Percentiles rank a stretch among this genome's conserved stretches.
phyloP scores from a whole-genome alignment of 2,888 invertebrate species.

The Glyphotaelius pellucidus region DNA sequence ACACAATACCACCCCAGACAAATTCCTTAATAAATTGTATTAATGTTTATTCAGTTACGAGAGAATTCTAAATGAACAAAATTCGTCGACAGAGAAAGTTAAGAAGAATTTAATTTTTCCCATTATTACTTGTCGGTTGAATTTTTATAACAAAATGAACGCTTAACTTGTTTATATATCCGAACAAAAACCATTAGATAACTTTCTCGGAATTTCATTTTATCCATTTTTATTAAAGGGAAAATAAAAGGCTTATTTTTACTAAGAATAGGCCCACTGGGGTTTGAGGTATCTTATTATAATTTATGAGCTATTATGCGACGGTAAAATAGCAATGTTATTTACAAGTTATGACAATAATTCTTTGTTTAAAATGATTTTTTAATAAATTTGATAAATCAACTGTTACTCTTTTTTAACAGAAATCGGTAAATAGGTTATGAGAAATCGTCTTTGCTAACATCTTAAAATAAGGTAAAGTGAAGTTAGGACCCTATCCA shows the following conservation, averaged over 20 bases:
- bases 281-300: neutral
- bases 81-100: neutral
- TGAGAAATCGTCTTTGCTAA: too few species aligned
- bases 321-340: too few species aligned
- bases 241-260: neutral
- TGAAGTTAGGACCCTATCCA: too few species aligned
- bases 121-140: neutral
- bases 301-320: too few species aligned
- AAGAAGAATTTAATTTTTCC: constrained; percentile 1
- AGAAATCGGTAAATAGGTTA: too few species aligned
- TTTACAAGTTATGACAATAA: too few species aligned
- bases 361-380: too few species aligned
- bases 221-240: neutral
- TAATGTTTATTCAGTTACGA: constrained; percentile 29
- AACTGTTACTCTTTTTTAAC: too few species aligned
- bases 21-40: constrained; percentile 40
- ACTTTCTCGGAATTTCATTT: neutral
- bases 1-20: constrained; percentile 35
- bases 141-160: neutral
- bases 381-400: too few species aligned
- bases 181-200: neutral
- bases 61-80: neutral
- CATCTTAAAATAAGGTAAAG: too few species aligned
- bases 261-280: neutral
- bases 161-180: neutral